Base-by-base conservation (phyloP, 37 sponge, comb jelly and placozoan species). In the Amphimedon queenslandica region DNA sequence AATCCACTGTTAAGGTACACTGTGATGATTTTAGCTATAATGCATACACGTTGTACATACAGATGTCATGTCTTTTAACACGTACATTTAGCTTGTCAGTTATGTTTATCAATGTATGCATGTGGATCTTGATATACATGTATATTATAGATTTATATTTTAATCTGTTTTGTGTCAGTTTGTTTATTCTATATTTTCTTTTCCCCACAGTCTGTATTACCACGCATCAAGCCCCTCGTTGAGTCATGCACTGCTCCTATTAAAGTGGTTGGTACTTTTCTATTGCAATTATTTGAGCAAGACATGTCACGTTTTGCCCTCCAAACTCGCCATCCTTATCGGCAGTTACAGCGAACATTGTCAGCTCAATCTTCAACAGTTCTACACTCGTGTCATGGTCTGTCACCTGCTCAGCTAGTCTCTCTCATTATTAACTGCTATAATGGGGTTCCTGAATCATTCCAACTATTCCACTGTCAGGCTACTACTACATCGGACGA, bases 241-340 rank as follows among this genome's bases (percentile, higher is more conserved):
- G 61, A n/a, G 27, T 60, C 61, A 13, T 60, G 58, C 31, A 24
- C 16, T 51, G 70, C 84, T 13, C 77, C 77, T 30, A 83, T 83
- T 77, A 70, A 83, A 30, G 64, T 83, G 4, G 84, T 83, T 16
- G 84, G 84, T 18, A 37, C 84, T 43, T 83, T 83, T 56, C 71
- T 83, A 18, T 35, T 61, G 2, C 58, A 53, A 1, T 77, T 83
- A 36, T 76, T 77, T 32, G 71, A 79, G 35, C 43, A 57, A 29
- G 81, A 80, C 10, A 72, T 80, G 29, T 64, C 73, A 0, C 72
- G 40, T 35, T 28, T 60, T 53, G 64, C 81, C 42, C 57, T 72
- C 53, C 64, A 65, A 55, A 53, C 55, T 4, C 56, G 73, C 8
- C 73, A 73, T 4, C 23, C 47, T 8, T 66, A 72, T 23, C 28